Evolutionary conservation across 2,797 vertebrate species (phyloP), one percentile per base, ranked within the genome.

Genomic region (Hydrophis major): DNA sequence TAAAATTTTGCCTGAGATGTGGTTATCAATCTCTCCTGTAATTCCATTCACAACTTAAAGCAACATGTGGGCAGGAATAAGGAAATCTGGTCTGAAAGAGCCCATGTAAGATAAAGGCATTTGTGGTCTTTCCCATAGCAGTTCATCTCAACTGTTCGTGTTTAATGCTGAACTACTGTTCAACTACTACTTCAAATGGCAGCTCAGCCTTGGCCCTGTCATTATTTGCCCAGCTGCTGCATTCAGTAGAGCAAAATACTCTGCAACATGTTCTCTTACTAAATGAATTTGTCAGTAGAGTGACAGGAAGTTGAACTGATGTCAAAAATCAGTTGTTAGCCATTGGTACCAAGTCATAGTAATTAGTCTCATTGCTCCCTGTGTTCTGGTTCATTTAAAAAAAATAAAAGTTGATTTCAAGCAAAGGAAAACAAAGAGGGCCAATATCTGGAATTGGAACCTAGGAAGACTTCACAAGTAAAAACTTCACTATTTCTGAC

Each of bases 301-400:
- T 61, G 7, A 47, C 0, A 92, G 61, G 88, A 2, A 0, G 0
- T 92, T 56, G 2, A 91, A 6, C 1, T 42, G 83, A 55, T 28
- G 94, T 96, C 87, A 87, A 89, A 57, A 63, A 74, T 86, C 18
- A 90, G 53, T 60, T 89, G 91, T 93, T 90, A 89, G 59, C 50
- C 90, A 89, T 28, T 42, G 0, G 5, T 86, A 91, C 86, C 32
- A 88, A 91, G 89, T 92, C 93, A 92, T 87, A 91, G 92, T 92
- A 91, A 91, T 28, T 32, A 90, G 0, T 1, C 47, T 90, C 0
- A 0, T 90, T n/a, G 28, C 74, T 83, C 14, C 20, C 20, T 53
- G 20, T 92, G 47, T 7, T 14, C 86, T 87, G 50, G 6, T 3
- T 83, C 78, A 25, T 83, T 42, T 66, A 4, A 3, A 27, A 61